phyloP scores from a whole-genome alignment of 2,888 invertebrate species.

The Hirtodrosophila trivittata region DNA sequence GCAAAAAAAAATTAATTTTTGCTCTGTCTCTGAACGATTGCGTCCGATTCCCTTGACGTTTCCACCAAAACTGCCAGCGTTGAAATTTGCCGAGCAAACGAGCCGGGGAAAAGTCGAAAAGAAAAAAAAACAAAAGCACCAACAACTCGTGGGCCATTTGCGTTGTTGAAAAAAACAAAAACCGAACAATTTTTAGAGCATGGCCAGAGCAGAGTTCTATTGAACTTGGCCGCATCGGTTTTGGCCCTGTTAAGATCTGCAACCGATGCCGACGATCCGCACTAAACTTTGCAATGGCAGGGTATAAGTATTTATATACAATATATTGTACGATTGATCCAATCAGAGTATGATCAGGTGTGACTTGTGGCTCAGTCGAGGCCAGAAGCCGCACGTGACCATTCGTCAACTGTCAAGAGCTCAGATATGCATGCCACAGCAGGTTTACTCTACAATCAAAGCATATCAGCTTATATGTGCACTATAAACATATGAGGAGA shows the following conservation, averaged over 20 bases:
- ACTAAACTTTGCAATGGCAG: too few relatives aligned
- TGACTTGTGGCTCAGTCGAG: conserved; percentile 9
- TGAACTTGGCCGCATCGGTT: conserved; percentile 57
- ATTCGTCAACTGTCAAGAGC: conserved; percentile 5
- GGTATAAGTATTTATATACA: not conserved
- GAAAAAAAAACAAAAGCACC: conserved; percentile 3
- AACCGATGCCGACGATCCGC: too few relatives aligned
- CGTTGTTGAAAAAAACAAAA: conserved; percentile 44
- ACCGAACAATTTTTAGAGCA: conserved; percentile 26
- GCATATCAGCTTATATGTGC: too few relatives aligned
- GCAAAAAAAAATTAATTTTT: conserved; percentile 10
- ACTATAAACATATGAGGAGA: too few relatives aligned
- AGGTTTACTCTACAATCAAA: too few relatives aligned
- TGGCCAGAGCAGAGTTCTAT: conserved; percentile 51
- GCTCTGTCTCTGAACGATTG: conserved; percentile 29
- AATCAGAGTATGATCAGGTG: conserved; percentile 23
- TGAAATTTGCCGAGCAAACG: conserved; percentile 34
- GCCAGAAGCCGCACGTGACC: conserved; percentile 32
- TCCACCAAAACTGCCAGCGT: conserved; percentile 64
- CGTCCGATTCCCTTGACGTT: conserved; percentile 72
- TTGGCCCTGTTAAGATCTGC: conserved; percentile 19
- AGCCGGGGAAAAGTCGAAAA: conserved; percentile 46
- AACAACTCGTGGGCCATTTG: conserved; percentile 13
- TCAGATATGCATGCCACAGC: too few relatives aligned
- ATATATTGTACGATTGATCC: too few relatives aligned